phyloP scores from a whole-genome alignment of 2,113 vertebrate genomes.

The Solenodon paradoxus region DNA sequence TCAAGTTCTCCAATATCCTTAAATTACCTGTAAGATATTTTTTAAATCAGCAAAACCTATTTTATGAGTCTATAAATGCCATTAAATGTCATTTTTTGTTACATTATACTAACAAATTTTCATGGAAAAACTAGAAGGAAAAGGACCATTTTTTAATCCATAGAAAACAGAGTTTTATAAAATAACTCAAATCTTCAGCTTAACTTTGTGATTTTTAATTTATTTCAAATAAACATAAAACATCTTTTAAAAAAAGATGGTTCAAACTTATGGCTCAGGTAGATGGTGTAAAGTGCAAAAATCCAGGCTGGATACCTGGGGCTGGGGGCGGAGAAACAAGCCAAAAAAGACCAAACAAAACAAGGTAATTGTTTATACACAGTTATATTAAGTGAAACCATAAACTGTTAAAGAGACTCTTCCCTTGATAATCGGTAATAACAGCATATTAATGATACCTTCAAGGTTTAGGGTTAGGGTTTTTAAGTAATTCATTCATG shows the following conservation, averaged over 20 bases:
- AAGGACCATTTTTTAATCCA: not conserved
- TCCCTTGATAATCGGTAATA: not conserved
- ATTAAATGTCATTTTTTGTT: conserved; percentile 58
- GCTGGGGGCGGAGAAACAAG: too few relatives aligned
- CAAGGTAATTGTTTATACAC: not conserved
- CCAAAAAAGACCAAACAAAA: too few relatives aligned
- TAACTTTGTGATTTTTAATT: conserved; percentile 7
- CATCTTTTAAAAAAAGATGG: not conserved
- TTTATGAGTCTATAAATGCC: conserved; percentile 64
- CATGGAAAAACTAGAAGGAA: not conserved
- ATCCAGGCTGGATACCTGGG: too few relatives aligned
- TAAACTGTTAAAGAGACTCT: conserved; percentile 13
- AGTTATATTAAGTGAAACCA: conserved; percentile 35
- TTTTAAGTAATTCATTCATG: too few relatives aligned
- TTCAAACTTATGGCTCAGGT: too few relatives aligned
- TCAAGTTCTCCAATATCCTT: not conserved
- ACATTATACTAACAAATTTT: conserved; percentile 20
- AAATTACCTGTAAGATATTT: conserved; percentile 6
- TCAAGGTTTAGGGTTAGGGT: too few relatives aligned
- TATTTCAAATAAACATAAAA: not conserved
- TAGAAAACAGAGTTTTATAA: conserved; percentile 37
- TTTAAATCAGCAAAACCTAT: conserved; percentile 18
- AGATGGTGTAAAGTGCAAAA: too few relatives aligned
- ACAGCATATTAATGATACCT: conserved; percentile 18
- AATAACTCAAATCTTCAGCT: conserved; percentile 22